A percentile compares a stretch with the other conserved stretches of the same genome.
phyloP scores from a whole-genome alignment of 2,888 invertebrate genomes.

The Drosophila greeni region DNA sequence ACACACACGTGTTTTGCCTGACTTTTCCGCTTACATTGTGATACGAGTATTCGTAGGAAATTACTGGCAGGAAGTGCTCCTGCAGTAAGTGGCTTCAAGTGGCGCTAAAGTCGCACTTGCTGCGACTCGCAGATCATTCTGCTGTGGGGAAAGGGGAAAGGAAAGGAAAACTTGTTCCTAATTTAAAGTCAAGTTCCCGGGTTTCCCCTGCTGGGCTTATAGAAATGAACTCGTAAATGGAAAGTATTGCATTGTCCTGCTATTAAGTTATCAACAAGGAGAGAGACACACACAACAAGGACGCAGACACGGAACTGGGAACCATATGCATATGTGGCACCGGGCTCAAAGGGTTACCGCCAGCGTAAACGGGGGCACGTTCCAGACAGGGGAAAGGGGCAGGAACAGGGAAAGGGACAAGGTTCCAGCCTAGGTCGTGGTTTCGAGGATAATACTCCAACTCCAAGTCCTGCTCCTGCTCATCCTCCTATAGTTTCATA shows the following conservation, averaged over 20 bases:
- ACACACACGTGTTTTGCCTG: slow-evolving; percentile 36
- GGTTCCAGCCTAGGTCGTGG: slow-evolving; percentile 32
- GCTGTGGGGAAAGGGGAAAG: too few relatives aligned
- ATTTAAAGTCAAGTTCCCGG: background rate
- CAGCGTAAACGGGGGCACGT: slow-evolving; percentile 34
- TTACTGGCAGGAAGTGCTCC: slow-evolving; percentile 21
- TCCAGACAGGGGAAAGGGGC: slow-evolving; percentile 21
- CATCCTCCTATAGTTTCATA: slow-evolving; percentile 52
- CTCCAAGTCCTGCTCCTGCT: slow-evolving; percentile 3
- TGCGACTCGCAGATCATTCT: slow-evolving; percentile 11
- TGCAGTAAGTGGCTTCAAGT: slow-evolving; percentile 5
- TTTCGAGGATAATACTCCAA: slow-evolving; percentile 37
- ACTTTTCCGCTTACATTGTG: slow-evolving; percentile 23
- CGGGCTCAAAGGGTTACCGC: slow-evolving; percentile 28
- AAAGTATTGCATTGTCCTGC: slow-evolving; percentile 61
- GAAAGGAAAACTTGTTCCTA: background rate
- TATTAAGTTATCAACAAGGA: slow-evolving; percentile 71
- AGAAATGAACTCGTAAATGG: slow-evolving; percentile 53
- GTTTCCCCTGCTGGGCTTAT: background rate
- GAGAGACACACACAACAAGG: slow-evolving; percentile 36
- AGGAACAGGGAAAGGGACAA: background rate
- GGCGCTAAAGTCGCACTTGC: background rate
- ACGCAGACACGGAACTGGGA: slow-evolving; percentile 16
- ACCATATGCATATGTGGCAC: slow-evolving; percentile 33
- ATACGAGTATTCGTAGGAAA: slow-evolving; percentile 34